These are phyloP conservation scores for Perithous albicinctus DNA, from an alignment of 2,888 invertebrate species.

Conservation along the genomic window DNA sequence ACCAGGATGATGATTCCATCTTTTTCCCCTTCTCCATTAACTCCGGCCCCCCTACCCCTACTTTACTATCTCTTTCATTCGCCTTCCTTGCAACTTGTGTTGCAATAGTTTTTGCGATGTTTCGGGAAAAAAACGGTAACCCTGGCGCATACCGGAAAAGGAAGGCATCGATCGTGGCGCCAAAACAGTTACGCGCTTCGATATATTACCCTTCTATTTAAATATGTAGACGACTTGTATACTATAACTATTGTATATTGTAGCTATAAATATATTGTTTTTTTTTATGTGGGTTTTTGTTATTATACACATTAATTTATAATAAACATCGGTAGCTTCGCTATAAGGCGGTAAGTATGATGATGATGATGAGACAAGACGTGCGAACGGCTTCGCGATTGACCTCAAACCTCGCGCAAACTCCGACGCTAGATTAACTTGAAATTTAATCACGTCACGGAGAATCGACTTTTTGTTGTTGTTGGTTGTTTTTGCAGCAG, in stretches of 20 bases:
- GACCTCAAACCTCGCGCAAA: background rate
- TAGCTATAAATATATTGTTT: constrained; percentile 3
- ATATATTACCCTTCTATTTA: background rate
- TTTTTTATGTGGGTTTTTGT: background rate
- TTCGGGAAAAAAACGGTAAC: constrained; percentile 38
- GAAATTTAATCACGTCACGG: background rate
- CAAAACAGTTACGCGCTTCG: constrained; percentile 18
- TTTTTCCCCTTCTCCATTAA: background rate
- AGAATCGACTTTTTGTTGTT: too few species aligned
- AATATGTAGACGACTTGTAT: background rate
- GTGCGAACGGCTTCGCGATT: background rate
- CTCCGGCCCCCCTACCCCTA: too few species aligned
- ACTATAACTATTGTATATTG: background rate
- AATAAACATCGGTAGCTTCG: background rate
- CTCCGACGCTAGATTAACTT: background rate
- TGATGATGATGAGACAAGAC: constrained; percentile 2
- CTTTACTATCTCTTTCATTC: background rate
- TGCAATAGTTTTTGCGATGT: constrained; percentile 10
- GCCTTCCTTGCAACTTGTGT: background rate
- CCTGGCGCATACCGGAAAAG: constrained; percentile 46
- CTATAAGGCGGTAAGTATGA: background rate
- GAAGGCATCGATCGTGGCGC: constrained; percentile 54
- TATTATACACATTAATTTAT: background rate
- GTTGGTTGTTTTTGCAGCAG: background rate
- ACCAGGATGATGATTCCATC: constrained; percentile 57